Percentiles rank a stretch among this genome's conserved stretches.
Evolutionary conservation across 2,113 vertebrate species (phyloP).

Genomic region (Asarcornis scutulata): DNA sequence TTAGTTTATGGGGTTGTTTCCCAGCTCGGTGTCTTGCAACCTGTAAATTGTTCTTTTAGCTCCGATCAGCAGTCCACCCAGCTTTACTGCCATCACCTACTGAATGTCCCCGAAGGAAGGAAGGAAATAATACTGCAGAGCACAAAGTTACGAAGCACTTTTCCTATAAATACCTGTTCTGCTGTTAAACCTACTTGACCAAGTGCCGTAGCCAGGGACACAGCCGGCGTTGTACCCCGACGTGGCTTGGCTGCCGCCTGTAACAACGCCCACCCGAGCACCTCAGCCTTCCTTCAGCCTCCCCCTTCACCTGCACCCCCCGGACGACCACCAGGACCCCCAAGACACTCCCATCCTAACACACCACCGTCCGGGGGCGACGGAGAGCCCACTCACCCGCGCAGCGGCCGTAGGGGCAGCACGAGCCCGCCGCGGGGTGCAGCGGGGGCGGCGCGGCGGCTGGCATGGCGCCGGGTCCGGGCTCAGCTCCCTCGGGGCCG

Average conservation of each 20-base stretch:
- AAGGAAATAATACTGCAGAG: not conserved
- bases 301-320: not conserved
- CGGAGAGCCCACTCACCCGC: conserved; percentile 30
- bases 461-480: not conserved
- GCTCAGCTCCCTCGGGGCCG: not conserved
- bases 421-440: not conserved
- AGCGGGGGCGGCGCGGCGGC: conserved; percentile 51
- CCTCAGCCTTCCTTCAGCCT: not conserved
- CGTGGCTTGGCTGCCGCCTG: not conserved
- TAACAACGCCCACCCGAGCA: not conserved
- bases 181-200: not conserved
- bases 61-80: not conserved
- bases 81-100: not conserved
- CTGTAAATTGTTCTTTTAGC: not conserved
- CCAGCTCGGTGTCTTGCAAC: not conserved
- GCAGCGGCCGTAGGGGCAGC: conserved; percentile 23
- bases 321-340: not conserved
- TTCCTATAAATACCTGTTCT: not conserved
- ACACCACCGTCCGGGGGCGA: no score
- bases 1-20: not conserved
- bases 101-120: not conserved
- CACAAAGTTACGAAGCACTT: not conserved
- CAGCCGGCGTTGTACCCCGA: not conserved
- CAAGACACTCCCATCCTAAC: fast-evolving
- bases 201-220: not conserved